A percentile compares a stretch with the other conserved stretches of the same genome.
These are phyloP conservation scores for Ceriagrion tenellum DNA, from an alignment of 2,888 invertebrate genomes.

Conservation along the genomic window DNA sequence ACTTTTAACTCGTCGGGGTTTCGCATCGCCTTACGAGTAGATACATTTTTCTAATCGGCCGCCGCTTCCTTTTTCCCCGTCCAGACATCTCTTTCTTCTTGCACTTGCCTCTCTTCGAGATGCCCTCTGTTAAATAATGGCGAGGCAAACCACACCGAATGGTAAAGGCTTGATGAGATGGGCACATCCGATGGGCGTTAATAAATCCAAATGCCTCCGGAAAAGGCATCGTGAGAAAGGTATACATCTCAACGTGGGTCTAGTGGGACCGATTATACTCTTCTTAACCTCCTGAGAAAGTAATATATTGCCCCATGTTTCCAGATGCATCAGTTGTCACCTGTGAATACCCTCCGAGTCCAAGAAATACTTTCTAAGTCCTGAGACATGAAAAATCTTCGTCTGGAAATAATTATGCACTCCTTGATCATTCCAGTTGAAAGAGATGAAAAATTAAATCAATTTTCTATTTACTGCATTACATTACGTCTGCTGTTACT, in stretches of 20 bases:
- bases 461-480: no score
- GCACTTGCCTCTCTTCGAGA: neutral
- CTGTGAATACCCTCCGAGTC: no score
- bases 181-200: neutral
- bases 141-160: neutral
- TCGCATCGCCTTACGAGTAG: neutral
- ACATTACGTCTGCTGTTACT: neutral
- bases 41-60: neutral
- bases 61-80: neutral
- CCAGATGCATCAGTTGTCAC: neutral
- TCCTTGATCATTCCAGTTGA: no score
- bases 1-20: neutral
- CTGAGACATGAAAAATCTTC: no score
- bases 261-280: neutral
- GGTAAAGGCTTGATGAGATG: neutral
- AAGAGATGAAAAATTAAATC: no score
- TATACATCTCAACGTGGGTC: neutral
- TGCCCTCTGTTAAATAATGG: neutral
- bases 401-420: no score
- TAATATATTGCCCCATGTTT: neutral
- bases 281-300: neutral
- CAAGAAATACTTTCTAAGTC: no score
- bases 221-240: neutral
- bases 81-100: neutral
- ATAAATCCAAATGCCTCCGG: neutral